Conservation (phyloP, 2,888 invertebrate species). For the Monopis laevigella region DNA sequence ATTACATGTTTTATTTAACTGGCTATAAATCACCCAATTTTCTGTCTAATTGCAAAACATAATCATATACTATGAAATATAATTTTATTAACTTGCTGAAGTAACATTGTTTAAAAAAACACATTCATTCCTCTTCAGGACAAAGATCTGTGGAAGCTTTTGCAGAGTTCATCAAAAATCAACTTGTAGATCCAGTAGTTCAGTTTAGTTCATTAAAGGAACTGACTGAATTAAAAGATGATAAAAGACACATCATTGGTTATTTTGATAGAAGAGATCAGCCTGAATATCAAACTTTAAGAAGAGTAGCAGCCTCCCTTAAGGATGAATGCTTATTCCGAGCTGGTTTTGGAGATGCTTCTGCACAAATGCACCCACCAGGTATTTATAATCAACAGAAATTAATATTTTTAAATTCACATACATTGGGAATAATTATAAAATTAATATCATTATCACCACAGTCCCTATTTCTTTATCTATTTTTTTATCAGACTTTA, state of each 20-base stretch:
- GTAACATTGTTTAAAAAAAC: too few species aligned
- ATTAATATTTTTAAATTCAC: too few species aligned
- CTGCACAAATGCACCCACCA: conserved; percentile 85
- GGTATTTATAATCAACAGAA: conserved; percentile 62
- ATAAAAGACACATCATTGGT: conserved; percentile 87
- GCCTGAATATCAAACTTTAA: conserved; percentile 81
- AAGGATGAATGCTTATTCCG: conserved; percentile 97
- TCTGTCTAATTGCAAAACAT: too few species aligned
- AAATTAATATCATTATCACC: too few species aligned
- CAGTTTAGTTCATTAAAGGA: conserved; percentile 80
- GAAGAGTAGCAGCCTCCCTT: conserved; percentile 84
- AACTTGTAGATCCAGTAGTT: conserved; percentile 85
- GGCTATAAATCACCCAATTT: too few species aligned
- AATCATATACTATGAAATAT: too few species aligned
- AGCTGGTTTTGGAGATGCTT: conserved; percentile 87
- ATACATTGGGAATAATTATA: too few species aligned
- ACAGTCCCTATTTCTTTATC: too few species aligned
- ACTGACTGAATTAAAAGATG: conserved; percentile 78
- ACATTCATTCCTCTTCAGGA: too few species aligned
- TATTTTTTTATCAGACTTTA: too few species aligned
- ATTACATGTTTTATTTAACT: too few species aligned
- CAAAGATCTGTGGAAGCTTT: conserved; percentile 92
- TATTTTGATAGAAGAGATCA: conserved; percentile 87
- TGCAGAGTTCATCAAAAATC: conserved; percentile 86
- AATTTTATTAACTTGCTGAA: too few species aligned